Base-by-base conservation (phyloP, 2,113 vertebrate species). In the Accipiter cooperii region DNA sequence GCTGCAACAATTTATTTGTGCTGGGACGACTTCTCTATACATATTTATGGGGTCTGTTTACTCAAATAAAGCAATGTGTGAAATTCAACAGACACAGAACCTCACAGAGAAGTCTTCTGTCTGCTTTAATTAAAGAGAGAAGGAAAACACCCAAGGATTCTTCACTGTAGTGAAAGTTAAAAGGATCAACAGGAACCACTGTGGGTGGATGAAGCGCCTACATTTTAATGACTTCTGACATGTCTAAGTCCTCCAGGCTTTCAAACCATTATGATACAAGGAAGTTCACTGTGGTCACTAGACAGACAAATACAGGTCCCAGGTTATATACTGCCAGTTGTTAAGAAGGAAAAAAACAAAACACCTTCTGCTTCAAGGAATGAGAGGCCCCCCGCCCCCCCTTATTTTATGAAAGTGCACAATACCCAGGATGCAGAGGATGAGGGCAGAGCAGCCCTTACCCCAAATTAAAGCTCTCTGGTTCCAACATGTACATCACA, bases 61-160 rank as follows among this genome's bases (percentile, higher is more conserved):
- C 89, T 69, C 49, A 91, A 84, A 84, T 71, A 87, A 95, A 91
- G 69, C 61, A 94, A 93, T 80, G 94, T 97, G 96, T 96, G 95
- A 97, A 97, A 97, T 95, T 89, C 89, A 95, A 84, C 94, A 94
- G 94, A 79, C 60, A 89, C 58, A 85, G 91, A 96, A 95, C 74
- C 91, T 96, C 74, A 65, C 36, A 46, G 84, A 95, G 61, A 93
- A 96, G 34, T 87, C 75, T 93, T 89, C 91, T 92, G 65, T 57
- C 81, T 96, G 74, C 51, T 91, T 80, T 83, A 89, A 85, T 91
- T 92, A 91, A 68, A 91, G 79, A 70, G 80, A 75, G 44, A 82
- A 94, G 61, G n/a, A 92, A 97, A 90, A 91, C 17, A 71, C 86
- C 17, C 74, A 85, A 83, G 44, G 68, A 84, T 83, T 40, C 57